Evolutionary conservation across 2,113 vertebrate species (phyloP).

Genomic region (Entomyzon cyanotis): DNA sequence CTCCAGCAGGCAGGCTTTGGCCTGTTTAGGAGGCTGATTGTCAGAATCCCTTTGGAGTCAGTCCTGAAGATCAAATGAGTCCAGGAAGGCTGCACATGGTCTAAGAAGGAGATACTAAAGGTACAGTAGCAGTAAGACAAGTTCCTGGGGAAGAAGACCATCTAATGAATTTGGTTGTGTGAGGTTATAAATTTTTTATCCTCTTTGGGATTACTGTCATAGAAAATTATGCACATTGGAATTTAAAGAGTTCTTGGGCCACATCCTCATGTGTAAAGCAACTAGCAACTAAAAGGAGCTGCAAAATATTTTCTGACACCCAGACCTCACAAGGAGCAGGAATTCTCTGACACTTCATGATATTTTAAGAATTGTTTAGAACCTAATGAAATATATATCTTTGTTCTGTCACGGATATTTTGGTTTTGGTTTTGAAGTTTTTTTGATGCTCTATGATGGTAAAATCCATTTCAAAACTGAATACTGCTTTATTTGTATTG

Average conservation of each 20-base stretch:
- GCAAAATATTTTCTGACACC: background rate
- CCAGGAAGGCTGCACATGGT: rapidly evolving
- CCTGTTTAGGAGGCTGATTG: background rate
- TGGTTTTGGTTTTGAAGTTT: background rate
- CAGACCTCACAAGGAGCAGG: background rate
- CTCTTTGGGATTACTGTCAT: background rate
- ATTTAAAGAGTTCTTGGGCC: background rate
- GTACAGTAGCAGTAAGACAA: background rate
- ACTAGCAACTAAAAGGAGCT: background rate
- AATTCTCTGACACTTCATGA: background rate
- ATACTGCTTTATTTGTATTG: background rate
- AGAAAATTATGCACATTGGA: background rate
- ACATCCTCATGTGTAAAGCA: background rate
- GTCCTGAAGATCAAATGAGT: background rate
- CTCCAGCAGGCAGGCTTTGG: background rate
- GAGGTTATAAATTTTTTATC: background rate
- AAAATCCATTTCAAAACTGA: background rate
- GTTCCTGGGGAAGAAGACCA: background rate
- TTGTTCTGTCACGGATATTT: background rate
- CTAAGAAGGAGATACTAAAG: background rate
- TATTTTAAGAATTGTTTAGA: background rate
- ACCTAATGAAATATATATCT: background rate
- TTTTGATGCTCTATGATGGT: background rate
- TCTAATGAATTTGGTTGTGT: background rate
- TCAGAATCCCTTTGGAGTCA: background rate